Evolutionary conservation across 2,113 vertebrate species (phyloP).

Genomic region (Setophaga petechia): DNA sequence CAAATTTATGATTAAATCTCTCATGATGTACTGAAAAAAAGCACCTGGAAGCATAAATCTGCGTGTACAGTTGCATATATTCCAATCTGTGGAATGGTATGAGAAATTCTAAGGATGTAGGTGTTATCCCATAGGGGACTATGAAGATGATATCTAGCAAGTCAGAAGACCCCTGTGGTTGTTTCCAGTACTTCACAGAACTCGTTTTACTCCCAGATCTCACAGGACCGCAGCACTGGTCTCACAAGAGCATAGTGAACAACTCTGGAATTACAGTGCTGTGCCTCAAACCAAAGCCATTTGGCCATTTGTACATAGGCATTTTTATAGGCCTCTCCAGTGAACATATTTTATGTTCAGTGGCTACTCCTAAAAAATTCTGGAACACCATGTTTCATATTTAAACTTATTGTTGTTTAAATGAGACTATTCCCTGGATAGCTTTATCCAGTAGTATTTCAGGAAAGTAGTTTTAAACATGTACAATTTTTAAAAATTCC

Average conservation of each 20-base stretch:
- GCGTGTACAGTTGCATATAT: not conserved
- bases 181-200: not conserved
- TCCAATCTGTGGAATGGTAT: not conserved
- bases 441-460: not conserved
- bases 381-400: not conserved
- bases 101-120: not conserved
- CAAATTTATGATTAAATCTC: not conserved
- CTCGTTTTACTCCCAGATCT: not conserved
- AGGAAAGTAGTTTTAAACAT: not conserved
- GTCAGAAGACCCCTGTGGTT: not conserved
- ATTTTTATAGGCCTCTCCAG: not conserved
- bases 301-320: not conserved
- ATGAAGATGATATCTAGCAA: not conserved
- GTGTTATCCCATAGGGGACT: not conserved
- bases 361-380: not conserved
- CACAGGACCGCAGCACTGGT: not conserved
- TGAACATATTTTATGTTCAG: not conserved
- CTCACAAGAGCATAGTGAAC: not conserved
- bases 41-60: not conserved
- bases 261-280: not conserved
- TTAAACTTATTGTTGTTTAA: not conserved
- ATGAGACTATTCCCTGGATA: not conserved
- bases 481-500: not conserved
- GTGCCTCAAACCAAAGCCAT: not conserved
- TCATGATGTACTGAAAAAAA: not conserved